Base-by-base conservation (phyloP, 2,113 vertebrate species). In the Percina caprodes region DNA sequence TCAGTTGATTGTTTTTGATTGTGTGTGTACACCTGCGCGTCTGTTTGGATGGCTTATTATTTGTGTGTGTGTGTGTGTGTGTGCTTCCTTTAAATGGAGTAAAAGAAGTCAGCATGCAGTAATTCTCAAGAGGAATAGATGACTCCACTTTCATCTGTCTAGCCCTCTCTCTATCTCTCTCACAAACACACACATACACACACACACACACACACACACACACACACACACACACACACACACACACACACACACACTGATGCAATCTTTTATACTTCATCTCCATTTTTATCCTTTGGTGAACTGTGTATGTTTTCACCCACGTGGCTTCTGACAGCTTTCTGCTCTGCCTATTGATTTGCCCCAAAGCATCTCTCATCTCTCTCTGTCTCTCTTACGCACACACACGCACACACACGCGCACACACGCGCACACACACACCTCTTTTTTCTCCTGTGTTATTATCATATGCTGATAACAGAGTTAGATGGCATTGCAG, bases 381-480 rank as follows among this genome's bases (percentile, higher is more conserved):
- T 76, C 63, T 21, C 75, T 79, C 54, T 48, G 9, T 52, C 69
- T 23, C 16, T 35, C 16, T 45, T 12, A 45, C 45, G 42, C 69
- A 35, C 58, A 59, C 55, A 24, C 61, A 46, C 61, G 39, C 62
- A 18, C 54, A 65, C 24, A 16, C 65, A 19, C 42, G 49, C 62
- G 26, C 66, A 3, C 1, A 6, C 59, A 62, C 18, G 18, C 45
- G 33, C 63, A 39, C 59, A 67, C 56, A 35, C 69, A 33, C 52
- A 24, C 51, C 19, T 23, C 45, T 33, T 26, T 10, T 68, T 0
- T 2, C 4, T 6, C 5, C 51, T 6, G 26, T 71, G 80, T 87
- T 80, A 82, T 86, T 79, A 80, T 87, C 74, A 80, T 77, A 86
- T 55, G 62, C 90, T 83, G 87, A 88, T 82, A 62, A 73, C 79